phyloP scores from a whole-genome alignment of 1,140 invertebrate genomes.

The Oscheius sp. region DNA sequence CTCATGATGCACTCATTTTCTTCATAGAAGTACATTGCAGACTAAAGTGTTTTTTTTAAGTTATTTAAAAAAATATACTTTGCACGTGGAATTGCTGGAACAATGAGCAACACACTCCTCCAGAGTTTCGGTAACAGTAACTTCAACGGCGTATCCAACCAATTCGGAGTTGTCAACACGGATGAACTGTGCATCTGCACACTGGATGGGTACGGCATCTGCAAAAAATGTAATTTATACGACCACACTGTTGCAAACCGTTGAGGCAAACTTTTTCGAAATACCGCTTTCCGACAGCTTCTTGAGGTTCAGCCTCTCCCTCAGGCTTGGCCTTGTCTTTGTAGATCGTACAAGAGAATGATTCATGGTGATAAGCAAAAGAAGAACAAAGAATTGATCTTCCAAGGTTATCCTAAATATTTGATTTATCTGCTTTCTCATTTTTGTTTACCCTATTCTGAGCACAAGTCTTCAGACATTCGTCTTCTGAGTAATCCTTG shows the following conservation, averaged over 20 bases:
- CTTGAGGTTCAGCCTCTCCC: constrained; percentile 16
- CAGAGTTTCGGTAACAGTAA: constrained; percentile 46
- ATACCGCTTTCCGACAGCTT: constrained; percentile 44
- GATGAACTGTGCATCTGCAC: constrained; percentile 49
- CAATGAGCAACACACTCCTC: constrained; percentile 55
- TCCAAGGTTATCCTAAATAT: constrained; percentile 38
- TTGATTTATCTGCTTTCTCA: background rate
- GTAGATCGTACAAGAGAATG: constrained; percentile 42
- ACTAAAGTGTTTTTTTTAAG: constrained; percentile 35
- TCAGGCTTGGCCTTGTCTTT: constrained; percentile 32
- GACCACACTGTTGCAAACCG: constrained; percentile 34
- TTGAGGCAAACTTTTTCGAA: constrained; percentile 58
- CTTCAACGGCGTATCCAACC: constrained; percentile 43
- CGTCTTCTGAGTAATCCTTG: constrained; percentile 41
- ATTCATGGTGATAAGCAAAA: constrained; percentile 42
- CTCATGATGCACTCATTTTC: constrained; percentile 61
- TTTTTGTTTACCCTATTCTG: constrained; percentile 24
- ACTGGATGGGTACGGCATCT: constrained; percentile 51
- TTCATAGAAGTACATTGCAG: constrained; percentile 61
- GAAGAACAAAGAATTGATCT: constrained; percentile 38
- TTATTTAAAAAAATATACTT: constrained; percentile 22
- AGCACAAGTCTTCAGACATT: constrained; percentile 37
- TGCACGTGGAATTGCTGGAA: constrained; percentile 53
- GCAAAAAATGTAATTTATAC: constrained; percentile 10
- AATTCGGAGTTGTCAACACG: constrained; percentile 56